Evolutionary conservation across 1,140 invertebrate species (phyloP).

Genomic region (Triops longicaudatus): DNA sequence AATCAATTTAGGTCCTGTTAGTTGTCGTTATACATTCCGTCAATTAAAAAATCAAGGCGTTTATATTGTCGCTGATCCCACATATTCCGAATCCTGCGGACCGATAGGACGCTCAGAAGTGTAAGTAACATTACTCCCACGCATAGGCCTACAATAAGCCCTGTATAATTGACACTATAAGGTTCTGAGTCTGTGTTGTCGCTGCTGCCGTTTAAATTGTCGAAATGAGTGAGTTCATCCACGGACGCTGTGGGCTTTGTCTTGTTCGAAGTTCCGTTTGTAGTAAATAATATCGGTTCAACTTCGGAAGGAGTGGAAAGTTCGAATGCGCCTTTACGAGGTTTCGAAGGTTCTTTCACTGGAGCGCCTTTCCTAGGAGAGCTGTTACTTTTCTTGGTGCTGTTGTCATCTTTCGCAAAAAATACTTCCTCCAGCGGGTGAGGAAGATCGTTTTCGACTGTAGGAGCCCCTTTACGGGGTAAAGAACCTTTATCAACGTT

Average conservation of each 20-base stretch:
- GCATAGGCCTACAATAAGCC: constrained; percentile 23
- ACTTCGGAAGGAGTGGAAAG: background rate
- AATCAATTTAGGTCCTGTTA: background rate
- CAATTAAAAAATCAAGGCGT: constrained; percentile 27
- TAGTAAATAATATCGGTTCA: background rate
- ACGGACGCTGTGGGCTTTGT: constrained; percentile 10
- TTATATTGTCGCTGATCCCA: constrained; percentile 27
- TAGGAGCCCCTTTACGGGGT: background rate
- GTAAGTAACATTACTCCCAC: constrained; percentile 19
- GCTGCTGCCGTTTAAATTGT: background rate
- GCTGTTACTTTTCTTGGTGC: constrained; percentile 18
- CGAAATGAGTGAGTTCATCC: background rate
- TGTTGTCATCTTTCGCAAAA: constrained; percentile 13
- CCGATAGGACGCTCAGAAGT: constrained; percentile 10
- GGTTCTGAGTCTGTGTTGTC: background rate
- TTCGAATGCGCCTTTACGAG: constrained; percentile 21
- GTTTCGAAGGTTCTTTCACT: constrained; percentile 23
- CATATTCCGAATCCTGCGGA: constrained; percentile 21
- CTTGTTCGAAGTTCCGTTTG: background rate
- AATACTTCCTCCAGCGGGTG: background rate
- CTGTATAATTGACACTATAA: constrained; percentile 18
- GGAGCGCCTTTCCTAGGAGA: constrained; percentile 17
- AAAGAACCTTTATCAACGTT: constrained; percentile 1
- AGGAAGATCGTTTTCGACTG: background rate
- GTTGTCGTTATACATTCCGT: constrained; percentile 25